These are phyloP conservation scores for Labrus mixtus DNA, from an alignment of 2,113 vertebrate genomes.

Conservation along the genomic window DNA sequence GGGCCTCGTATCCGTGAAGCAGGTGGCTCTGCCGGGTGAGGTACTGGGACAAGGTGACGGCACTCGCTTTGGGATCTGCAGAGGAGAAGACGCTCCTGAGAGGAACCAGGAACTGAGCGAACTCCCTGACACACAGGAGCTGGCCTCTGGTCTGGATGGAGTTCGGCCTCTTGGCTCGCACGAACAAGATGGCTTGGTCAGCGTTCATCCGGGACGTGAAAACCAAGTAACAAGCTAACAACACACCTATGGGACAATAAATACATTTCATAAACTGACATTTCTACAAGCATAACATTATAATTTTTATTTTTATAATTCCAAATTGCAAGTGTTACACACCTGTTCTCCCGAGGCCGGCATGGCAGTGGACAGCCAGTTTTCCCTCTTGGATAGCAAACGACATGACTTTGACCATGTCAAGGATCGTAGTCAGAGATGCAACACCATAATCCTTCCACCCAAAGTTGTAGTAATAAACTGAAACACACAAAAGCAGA, in stretches of 20 bases:
- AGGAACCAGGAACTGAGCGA: constrained; percentile 94
- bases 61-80: constrained; percentile 87
- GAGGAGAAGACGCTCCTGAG: constrained; percentile 91
- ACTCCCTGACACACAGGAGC: constrained; percentile 92
- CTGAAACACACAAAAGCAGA: constrained; percentile 76
- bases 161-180: constrained; percentile 94
- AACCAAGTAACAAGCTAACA: constrained; percentile 95
- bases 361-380: constrained; percentile 95
- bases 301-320: too few relatives aligned
- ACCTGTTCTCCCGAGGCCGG: constrained; percentile 98
- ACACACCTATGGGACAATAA: constrained; percentile 86
- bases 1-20: constrained; percentile 95
- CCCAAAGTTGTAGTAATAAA: constrained; percentile 99
- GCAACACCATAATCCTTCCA: constrained; percentile 99
- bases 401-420: constrained; percentile 98
- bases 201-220: constrained; percentile 96
- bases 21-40: constrained; percentile 94
- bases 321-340: constrained; percentile 13
- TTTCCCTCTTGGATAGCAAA: constrained; percentile 96
- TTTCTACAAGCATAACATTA: not conserved
- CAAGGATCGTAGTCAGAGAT: constrained; percentile 94
- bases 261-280: not conserved
- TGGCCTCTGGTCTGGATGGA: constrained; percentile 97
- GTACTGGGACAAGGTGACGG: constrained; percentile 92
- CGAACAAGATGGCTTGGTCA: constrained; percentile 96